phyloP scores from a whole-genome alignment of 2,797 vertebrate genomes.

The Moxostoma hubbsi region DNA sequence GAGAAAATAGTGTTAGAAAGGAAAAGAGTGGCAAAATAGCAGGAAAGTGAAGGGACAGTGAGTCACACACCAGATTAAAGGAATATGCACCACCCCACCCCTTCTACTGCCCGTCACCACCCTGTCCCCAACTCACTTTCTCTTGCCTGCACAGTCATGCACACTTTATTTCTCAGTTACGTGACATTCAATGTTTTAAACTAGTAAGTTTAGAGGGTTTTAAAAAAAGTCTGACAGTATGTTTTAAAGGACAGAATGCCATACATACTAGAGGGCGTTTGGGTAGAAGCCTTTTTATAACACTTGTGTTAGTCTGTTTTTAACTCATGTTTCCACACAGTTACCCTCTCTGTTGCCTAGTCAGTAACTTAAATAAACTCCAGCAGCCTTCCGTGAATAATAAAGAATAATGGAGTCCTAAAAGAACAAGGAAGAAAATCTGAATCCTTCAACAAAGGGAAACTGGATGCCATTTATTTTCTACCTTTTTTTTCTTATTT shows the following conservation, averaged over 20 bases:
- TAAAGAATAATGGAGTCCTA: conserved; percentile 8
- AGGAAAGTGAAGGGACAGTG: conserved; percentile 33
- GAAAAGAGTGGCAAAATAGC: conserved; percentile 14
- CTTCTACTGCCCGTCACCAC: background rate
- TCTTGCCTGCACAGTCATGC: background rate
- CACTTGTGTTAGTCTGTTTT: conserved; percentile 27
- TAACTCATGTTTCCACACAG: conserved; percentile 1
- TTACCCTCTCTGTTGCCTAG: background rate
- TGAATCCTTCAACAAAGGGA: conserved; percentile 17
- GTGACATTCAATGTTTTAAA: background rate
- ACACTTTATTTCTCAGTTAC: background rate
- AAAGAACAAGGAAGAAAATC: background rate
- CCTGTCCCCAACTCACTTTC: conserved; percentile 2
- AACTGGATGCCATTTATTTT: background rate
- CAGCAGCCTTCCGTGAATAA: too few species aligned
- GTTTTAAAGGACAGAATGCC: too few species aligned
- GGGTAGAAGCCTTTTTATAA: conserved; percentile 2
- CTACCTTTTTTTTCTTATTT: background rate
- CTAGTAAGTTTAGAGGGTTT: background rate
- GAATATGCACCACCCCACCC: conserved; percentile 32
- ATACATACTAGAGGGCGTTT: too few species aligned
- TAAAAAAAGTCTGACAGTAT: background rate
- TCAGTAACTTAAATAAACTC: background rate
- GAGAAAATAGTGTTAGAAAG: conserved; percentile 21
- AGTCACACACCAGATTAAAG: conserved; percentile 46